phyloP scores from a whole-genome alignment of 2,888 invertebrate species.

The Pherbina coryleti region DNA sequence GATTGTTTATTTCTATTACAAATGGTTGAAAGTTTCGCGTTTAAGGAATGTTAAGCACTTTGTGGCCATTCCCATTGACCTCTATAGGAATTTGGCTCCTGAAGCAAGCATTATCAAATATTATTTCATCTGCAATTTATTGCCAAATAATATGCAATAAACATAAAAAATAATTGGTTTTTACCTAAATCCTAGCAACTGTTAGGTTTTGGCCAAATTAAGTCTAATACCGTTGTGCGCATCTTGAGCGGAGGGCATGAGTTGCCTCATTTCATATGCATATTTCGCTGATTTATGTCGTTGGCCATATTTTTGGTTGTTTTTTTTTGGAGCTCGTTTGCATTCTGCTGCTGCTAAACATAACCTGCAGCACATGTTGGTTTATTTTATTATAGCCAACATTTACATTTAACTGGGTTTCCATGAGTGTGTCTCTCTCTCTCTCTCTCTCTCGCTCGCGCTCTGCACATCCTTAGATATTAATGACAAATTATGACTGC shows the following conservation, averaged over 20 bases:
- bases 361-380: slow-evolving; percentile 17
- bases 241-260: not conserved
- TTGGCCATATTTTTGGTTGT: not conserved
- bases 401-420: slow-evolving; percentile 12
- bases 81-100: not conserved
- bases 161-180: slow-evolving; percentile 28
- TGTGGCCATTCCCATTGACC: not conserved
- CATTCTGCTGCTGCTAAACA: not conserved
- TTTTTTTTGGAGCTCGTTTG: not conserved
- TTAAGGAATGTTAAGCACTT: not conserved
- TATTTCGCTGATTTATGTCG: too few relatives aligned
- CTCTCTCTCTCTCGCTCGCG: not conserved
- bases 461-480: slow-evolving; percentile 55
- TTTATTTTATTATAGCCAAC: slow-evolving; percentile 8
- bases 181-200: not conserved
- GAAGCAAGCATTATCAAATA: not conserved
- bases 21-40: not conserved
- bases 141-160: slow-evolving; percentile 14
- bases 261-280: not conserved
- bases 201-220: not conserved
- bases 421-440: too few relatives aligned
- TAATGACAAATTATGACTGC: slow-evolving; percentile 67
- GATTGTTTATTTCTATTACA: not conserved
- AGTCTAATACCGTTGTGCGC: not conserved
- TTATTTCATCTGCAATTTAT: not conserved